Conservation (phyloP, 2,797 vertebrate species). For the Pachyuromys duprasi region DNA sequence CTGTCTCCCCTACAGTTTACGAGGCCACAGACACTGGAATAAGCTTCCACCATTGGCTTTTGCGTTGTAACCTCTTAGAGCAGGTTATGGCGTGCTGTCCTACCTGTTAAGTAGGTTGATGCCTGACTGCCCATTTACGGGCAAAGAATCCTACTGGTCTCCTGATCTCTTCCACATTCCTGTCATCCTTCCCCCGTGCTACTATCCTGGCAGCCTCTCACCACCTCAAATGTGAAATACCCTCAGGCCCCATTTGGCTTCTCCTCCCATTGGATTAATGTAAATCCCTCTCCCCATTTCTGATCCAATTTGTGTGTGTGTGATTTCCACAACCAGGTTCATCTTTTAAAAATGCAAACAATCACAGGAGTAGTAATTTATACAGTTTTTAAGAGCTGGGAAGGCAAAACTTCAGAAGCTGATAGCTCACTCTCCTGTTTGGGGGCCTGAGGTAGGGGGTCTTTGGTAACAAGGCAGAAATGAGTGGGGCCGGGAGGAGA, state of each 20-base stretch:
- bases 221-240: neutral
- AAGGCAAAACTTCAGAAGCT: neutral
- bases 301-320: neutral
- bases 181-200: neutral
- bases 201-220: neutral
- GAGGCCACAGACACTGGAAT: neutral
- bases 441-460: neutral
- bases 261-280: neutral
- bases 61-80: neutral
- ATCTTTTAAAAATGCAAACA: conserved; percentile 46
- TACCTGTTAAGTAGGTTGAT: neutral
- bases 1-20: neutral
- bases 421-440: neutral
- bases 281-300: neutral
- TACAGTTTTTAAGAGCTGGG: neutral
- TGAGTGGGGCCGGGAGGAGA: neutral
- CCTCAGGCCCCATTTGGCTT: neutral
- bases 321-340: neutral
- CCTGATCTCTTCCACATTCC: neutral
- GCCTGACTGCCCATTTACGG: neutral
- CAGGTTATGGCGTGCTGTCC: neutral
- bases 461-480: neutral
- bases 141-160: neutral
- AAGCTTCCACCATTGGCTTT: neutral
- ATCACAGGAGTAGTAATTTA: neutral